Conservation (phyloP, 2,113 vertebrate genomes). For the Microcebus lehilahytsara region DNA sequence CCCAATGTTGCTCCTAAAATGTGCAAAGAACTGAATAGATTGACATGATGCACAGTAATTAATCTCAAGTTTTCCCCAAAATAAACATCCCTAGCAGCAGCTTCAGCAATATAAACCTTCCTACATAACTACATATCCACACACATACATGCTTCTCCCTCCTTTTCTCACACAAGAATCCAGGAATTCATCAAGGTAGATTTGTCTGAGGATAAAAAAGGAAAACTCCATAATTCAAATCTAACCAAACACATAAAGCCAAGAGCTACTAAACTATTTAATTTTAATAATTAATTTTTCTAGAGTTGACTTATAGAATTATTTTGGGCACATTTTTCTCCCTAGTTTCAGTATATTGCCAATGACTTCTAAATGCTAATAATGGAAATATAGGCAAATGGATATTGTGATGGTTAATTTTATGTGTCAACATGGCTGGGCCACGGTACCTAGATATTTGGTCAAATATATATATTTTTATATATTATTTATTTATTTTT, state of each 20-base stretch:
- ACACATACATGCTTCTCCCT: not conserved
- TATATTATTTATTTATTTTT: too few species aligned
- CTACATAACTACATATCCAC: not conserved
- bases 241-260: not conserved
- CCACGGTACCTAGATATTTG: not conserved
- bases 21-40: not conserved
- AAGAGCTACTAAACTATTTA: not conserved
- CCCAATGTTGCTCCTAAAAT: not conserved
- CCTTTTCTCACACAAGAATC: not conserved
- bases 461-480: not conserved
- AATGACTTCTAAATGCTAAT: not conserved
- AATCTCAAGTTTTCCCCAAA: not conserved
- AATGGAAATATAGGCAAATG: not conserved
- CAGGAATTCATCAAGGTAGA: not conserved
- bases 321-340: not conserved
- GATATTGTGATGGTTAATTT: not conserved
- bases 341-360: not conserved
- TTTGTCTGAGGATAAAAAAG: not conserved
- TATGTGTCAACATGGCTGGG: not conserved
- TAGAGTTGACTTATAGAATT: not conserved
- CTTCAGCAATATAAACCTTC: not conserved
- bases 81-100: not conserved
- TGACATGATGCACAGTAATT: not conserved
- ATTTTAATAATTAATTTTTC: slow-evolving; percentile 8
- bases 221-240: not conserved